Evolutionary conservation across 2,113 vertebrate species (phyloP).

Genomic region (Progne subis): DNA sequence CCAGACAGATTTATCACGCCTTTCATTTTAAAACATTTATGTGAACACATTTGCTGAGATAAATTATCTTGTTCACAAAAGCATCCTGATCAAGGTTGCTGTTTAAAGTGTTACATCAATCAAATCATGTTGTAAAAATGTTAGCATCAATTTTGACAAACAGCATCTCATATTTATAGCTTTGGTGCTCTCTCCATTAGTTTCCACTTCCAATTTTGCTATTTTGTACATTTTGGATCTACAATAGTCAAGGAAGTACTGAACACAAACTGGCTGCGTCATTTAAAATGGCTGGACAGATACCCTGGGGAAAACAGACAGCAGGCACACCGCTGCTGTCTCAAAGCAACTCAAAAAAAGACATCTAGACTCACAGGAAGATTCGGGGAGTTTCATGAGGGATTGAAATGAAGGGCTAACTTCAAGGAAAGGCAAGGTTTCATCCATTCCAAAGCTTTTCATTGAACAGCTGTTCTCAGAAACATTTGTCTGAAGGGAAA

Average conservation of each 20-base stretch:
- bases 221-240: neutral
- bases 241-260: neutral
- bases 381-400: neutral
- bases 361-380: neutral
- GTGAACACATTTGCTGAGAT: conserved; percentile 51
- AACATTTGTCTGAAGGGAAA: neutral
- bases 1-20: conserved; percentile 67
- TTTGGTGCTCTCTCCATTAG: conserved; percentile 18
- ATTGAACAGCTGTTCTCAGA: neutral
- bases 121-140: conserved; percentile 59
- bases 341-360: neutral
- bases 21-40: conserved; percentile 74
- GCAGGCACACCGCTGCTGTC: neutral
- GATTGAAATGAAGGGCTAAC: neutral
- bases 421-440: neutral
- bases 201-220: neutral
- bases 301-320: accelerated
- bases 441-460: neutral
- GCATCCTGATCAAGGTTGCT: conserved; percentile 53
- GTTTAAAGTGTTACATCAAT: conserved; percentile 54
- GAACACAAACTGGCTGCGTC: neutral
- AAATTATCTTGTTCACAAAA: conserved; percentile 64
- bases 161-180: conserved; percentile 39
- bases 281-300: accelerated
- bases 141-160: conserved; percentile 55